Conservation (phyloP, 1,140 invertebrate genomes). For the Achatina immaculata region DNA sequence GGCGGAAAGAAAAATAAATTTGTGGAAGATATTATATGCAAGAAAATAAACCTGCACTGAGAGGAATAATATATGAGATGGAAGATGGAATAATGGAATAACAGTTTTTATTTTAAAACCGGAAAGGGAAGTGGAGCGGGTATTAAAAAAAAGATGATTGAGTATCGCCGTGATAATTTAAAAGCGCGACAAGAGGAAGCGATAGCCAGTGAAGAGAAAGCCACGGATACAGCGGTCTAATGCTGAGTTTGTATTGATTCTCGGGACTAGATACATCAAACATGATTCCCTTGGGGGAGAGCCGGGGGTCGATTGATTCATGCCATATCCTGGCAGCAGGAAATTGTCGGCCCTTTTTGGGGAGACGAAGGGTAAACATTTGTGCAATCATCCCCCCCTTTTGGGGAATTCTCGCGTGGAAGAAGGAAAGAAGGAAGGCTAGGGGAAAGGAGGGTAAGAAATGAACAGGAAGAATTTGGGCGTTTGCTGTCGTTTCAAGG, state of each 20-base stretch:
- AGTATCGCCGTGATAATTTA: background rate
- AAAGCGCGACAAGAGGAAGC: constrained; percentile 11
- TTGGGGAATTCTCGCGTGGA: too few species aligned
- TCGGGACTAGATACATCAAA: constrained; percentile 12
- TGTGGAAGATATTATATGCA: too few species aligned
- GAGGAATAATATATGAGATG: background rate
- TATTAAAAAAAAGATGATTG: constrained; percentile 4
- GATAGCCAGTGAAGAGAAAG: background rate
- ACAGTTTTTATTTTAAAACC: background rate
- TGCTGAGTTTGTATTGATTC: constrained; percentile 7
- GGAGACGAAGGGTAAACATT: constrained; percentile 7
- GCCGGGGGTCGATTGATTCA: constrained; percentile 10
- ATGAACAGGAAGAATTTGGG: too few species aligned
- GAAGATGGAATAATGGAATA: background rate
- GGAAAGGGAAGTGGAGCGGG: background rate
- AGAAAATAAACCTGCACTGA: background rate
- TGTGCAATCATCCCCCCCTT: too few species aligned
- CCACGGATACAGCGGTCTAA: background rate
- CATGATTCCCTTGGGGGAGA: background rate
- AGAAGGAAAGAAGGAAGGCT: too few species aligned
- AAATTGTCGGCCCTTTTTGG: background rate
- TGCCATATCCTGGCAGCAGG: background rate
- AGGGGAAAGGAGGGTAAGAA: too few species aligned
- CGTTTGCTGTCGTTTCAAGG: too few species aligned
- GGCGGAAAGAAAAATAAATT: too few species aligned